Evolutionary conservation across 2,113 vertebrate genomes (phyloP), one percentile per base, ranked within the genome.

Genomic region (Vicugna pacos): DNA sequence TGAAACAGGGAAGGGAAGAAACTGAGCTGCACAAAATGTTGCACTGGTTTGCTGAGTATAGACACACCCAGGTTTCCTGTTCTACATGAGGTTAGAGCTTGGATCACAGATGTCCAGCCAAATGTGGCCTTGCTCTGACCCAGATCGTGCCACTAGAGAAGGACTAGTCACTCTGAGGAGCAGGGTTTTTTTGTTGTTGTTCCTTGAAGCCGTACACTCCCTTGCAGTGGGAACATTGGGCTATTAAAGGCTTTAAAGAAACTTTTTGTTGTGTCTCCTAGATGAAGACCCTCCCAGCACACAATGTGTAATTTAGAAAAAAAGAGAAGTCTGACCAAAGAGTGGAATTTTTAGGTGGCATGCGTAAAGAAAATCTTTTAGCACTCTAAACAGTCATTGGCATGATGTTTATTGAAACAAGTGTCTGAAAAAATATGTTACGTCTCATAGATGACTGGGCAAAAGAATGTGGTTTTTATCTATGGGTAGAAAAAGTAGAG

Each of bases 371-470:
- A 96, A 98, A 89, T 42, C 14, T 97, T 97, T 81, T 92, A 96
- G 76, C 88, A 93, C 89, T 95, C 58, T 98, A 97, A 98, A 96
- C 81, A 97, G 81, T 72, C 81, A 30, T 32, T 98, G 97, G 92
- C 83, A 70, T 14, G 38, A 2, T 96, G 93, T 98, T 98, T 98
- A 98, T 96, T 98, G 93, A 98, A 98, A 97, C 76, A 89, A 56
- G 70, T 92, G n/a, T 96, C 93, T 97, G 83, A 76, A 98, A 95
- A 96, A 76, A 77, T 42, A 84, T 62, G 46, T 70, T 60, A n/a
- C 46, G 90, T 97, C 94, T 96, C 72, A 93, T 0, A 97, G 91
- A 95, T 97, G 97, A 96, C 20, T 16, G 17, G 52, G 84, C 67
- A 56, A 67, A 97, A 95, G 32, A 97, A 93, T 50, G 77, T 88